Evolutionary conservation across 2,888 invertebrate species (phyloP).

Genomic region (Drosophila sordidula): DNA sequence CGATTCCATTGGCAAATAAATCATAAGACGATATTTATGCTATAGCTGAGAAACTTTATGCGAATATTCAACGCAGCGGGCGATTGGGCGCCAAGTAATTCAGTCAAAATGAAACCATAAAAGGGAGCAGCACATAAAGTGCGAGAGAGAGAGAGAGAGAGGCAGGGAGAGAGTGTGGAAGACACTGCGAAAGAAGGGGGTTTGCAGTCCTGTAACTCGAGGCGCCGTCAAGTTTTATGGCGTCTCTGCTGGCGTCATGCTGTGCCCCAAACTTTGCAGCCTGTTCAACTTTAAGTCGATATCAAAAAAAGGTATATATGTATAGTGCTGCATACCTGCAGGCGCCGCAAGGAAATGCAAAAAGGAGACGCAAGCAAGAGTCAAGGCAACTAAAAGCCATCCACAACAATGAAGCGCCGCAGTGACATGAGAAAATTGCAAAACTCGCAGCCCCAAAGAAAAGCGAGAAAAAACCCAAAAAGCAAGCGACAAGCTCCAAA

Average conservation of each 20-base stretch:
- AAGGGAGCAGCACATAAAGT: constrained; percentile 4
- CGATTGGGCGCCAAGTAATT: constrained; percentile 64
- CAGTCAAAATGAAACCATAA: constrained; percentile 59
- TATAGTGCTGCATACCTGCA: constrained; percentile 61
- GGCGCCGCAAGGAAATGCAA: constrained; percentile 48
- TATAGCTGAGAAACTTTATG: constrained; percentile 30
- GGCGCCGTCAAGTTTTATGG: constrained; percentile 41
- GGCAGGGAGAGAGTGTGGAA: background rate
- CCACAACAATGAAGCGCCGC: constrained; percentile 30
- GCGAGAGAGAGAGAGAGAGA: background rate
- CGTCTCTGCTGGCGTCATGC: constrained; percentile 22
- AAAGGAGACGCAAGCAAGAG: constrained; percentile 1
- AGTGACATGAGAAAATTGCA: constrained; percentile 34
- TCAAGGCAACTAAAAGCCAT: constrained; percentile 31
- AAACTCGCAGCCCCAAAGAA: constrained; percentile 2
- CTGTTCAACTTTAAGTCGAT: constrained; percentile 5
- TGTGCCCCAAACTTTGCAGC: constrained; percentile 13
- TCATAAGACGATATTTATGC: constrained; percentile 55
- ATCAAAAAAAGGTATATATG: background rate
- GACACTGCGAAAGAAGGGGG: no score
- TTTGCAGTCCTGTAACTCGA: constrained; percentile 34
- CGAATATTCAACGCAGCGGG: constrained; percentile 48
- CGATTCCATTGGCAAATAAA: constrained; percentile 62
- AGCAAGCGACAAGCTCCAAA: background rate
- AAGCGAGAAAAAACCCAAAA: background rate